Evolutionary conservation across 2,888 invertebrate species (phyloP).

Genomic region (Drosophila algonquin): DNA sequence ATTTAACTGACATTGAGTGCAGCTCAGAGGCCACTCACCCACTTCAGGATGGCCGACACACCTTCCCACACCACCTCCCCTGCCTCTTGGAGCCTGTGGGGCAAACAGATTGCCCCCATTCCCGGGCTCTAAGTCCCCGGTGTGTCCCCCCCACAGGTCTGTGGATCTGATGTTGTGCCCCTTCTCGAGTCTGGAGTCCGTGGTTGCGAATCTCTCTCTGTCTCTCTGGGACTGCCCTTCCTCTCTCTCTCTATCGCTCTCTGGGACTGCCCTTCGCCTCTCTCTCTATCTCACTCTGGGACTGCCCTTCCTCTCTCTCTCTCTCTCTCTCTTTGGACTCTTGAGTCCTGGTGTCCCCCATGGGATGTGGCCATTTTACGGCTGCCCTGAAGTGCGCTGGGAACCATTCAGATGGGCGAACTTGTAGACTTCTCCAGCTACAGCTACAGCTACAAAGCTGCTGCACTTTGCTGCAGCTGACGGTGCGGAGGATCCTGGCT

Average conservation of each 20-base stretch:
- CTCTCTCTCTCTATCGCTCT: too few relatives aligned
- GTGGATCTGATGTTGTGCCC: not conserved
- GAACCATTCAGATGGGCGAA: conserved; percentile 33
- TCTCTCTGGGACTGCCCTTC: too few relatives aligned
- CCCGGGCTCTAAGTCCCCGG: conserved; percentile 12
- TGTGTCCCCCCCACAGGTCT: not conserved
- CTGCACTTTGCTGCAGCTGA: conserved; percentile 36
- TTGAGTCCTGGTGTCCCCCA: conserved; percentile 51
- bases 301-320: too few relatives aligned
- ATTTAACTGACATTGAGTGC: conserved; percentile 76
- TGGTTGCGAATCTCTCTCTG: not conserved
- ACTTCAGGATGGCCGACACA: conserved; percentile 1
- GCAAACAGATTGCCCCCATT: conserved; percentile 73
- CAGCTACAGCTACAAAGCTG: not conserved
- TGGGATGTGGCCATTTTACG: conserved; percentile 76
- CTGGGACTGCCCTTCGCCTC: too few relatives aligned
- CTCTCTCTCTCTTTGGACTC: not conserved
- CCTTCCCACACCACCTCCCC: not conserved
- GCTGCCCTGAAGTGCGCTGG: conserved; percentile 64
- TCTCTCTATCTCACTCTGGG: too few relatives aligned
- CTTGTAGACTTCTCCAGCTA: conserved; percentile 1
- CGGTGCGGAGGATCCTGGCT: conserved; percentile 15
- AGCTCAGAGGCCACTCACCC: conserved; percentile 33
- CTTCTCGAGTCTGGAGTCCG: not conserved
- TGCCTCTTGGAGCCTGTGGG: conserved; percentile 41